A percentile compares a stretch with the other conserved stretches of the same genome.
phyloP scores from a whole-genome alignment of 2,113 vertebrate genomes.

The Dissostichus mawsoni region DNA sequence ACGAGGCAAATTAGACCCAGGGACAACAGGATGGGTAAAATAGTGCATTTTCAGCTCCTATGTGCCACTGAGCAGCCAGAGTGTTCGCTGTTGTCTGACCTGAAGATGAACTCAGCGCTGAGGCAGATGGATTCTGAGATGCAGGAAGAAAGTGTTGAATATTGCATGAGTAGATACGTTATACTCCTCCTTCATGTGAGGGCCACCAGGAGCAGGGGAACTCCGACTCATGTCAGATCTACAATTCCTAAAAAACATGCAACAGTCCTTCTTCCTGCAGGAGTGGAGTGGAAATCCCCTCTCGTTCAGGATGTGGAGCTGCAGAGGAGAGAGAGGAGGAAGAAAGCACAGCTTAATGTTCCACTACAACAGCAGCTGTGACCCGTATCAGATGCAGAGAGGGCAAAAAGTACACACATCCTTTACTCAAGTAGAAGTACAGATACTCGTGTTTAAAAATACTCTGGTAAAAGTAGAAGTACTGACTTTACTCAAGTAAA shows the following conservation, averaged over 20 bases:
- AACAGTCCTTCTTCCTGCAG: background rate
- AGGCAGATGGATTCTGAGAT: conserved; percentile 45
- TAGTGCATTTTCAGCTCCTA: background rate
- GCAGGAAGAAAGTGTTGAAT: conserved; percentile 47
- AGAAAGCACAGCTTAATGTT: conserved; percentile 17
- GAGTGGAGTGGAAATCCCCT: conserved; percentile 60
- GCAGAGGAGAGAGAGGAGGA: conserved; percentile 7
- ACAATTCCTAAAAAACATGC: conserved; percentile 17
- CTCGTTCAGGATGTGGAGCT: conserved; percentile 41
- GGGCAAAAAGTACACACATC: too few species aligned
- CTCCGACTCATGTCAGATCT: conserved; percentile 7
- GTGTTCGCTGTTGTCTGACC: conserved; percentile 27
- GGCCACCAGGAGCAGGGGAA: conserved; percentile 26
- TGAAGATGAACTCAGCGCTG: conserved; percentile 44
- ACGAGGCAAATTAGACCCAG: too few species aligned
- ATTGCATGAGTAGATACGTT: conserved; percentile 48
- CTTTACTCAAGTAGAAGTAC: too few species aligned
- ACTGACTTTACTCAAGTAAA: too few species aligned
- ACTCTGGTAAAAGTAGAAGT: too few species aligned
- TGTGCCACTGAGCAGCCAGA: background rate
- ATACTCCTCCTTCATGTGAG: conserved; percentile 12
- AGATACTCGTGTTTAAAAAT: too few species aligned
- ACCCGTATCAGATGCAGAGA: background rate
- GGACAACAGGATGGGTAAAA: background rate
- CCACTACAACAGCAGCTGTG: background rate